Evolutionary conservation across 2,888 invertebrate species (phyloP).

Genomic region (Eristalis intricaria): DNA sequence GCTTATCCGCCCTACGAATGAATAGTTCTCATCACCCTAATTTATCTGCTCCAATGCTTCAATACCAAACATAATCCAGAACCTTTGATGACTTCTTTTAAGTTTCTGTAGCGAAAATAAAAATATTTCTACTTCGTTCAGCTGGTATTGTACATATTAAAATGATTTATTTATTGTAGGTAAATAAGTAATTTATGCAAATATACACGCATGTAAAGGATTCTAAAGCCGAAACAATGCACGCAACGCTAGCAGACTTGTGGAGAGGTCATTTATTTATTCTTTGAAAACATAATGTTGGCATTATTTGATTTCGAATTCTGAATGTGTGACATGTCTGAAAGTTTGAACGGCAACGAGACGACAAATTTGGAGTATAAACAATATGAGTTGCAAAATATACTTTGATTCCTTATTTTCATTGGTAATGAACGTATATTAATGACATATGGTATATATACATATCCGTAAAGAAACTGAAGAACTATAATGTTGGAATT

Average conservation of each 20-base stretch:
- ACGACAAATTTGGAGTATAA: too few species aligned
- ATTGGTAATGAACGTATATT: too few species aligned
- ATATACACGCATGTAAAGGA: not conserved
- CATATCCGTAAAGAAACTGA: too few species aligned
- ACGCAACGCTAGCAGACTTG: not conserved
- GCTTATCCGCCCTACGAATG: constrained; percentile 97
- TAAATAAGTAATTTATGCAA: not conserved
- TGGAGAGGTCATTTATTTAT: not conserved
- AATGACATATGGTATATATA: too few species aligned
- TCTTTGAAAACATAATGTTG: too few species aligned
- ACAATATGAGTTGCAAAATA: too few species aligned
- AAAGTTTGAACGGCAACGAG: too few species aligned
- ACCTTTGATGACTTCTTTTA: constrained; percentile 81
- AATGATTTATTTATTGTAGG: not conserved
- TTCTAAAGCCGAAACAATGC: not conserved
- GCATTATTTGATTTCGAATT: too few species aligned
- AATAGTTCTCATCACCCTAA: constrained; percentile 97
- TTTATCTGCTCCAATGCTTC: constrained; percentile 97
- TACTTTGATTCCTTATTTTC: too few species aligned
- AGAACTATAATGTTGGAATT: too few species aligned
- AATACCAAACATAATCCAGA: constrained; percentile 96
- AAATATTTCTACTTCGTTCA: not conserved
- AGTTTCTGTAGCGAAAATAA: constrained; percentile 72
- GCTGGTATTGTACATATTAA: not conserved
- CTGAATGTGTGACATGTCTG: too few species aligned